phyloP scores from a whole-genome alignment of 2,888 invertebrate species.

The Priocnemis perturbator region DNA sequence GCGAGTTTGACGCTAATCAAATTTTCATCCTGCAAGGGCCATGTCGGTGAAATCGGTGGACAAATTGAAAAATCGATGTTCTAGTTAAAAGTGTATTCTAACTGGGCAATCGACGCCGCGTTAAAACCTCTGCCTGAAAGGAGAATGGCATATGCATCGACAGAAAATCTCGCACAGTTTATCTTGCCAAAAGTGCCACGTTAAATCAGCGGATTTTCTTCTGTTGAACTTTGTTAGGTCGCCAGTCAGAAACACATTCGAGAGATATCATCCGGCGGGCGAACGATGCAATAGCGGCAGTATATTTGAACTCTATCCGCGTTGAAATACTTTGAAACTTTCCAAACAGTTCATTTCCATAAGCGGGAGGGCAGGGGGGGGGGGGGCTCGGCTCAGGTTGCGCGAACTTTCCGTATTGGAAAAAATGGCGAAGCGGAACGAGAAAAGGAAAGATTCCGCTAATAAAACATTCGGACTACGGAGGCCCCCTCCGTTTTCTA shows the following conservation, averaged over 20 bases:
- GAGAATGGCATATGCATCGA: too few relatives aligned
- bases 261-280: conserved; percentile 1
- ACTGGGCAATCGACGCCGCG: too few relatives aligned
- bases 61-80: too few relatives aligned
- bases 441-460: conserved; percentile 14
- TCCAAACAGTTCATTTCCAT: conserved; percentile 40
- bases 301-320: conserved; percentile 35
- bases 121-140: too few relatives aligned
- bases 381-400: conserved; percentile 10
- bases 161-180: too few relatives aligned
- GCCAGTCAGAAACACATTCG: conserved; percentile 7
- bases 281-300: conserved; percentile 16
- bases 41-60: too few relatives aligned
- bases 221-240: conserved; percentile 17
- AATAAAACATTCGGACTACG: conserved; percentile 11
- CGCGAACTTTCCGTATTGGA: conserved; percentile 1
- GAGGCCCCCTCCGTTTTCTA: too few relatives aligned
- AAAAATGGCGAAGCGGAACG: conserved; percentile 12
- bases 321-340: conserved; percentile 30
- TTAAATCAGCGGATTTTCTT: too few relatives aligned
- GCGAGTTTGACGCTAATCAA: too few relatives aligned
- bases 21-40: too few relatives aligned
- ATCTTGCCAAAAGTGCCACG: too few relatives aligned
- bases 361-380: conserved; percentile 11
- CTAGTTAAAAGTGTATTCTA: too few relatives aligned